Evolutionary conservation across 2,797 vertebrate species (phyloP).

Genomic region (Pangasius macronema): DNA sequence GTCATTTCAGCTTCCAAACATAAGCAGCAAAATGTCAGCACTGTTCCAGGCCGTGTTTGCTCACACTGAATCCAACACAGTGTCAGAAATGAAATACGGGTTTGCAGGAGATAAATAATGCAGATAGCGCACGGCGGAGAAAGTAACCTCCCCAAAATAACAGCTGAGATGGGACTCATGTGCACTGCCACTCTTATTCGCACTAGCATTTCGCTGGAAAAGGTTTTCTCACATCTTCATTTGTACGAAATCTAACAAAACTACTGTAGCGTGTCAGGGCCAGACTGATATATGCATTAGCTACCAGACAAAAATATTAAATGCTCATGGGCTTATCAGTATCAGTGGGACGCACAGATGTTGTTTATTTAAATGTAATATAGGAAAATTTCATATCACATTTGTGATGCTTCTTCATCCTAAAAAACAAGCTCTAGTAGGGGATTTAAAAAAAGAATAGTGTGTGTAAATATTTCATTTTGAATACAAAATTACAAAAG

Average conservation of each 20-base stretch:
- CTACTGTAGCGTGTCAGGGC: neutral
- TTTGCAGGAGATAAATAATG: conserved; percentile 50
- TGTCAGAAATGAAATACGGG: conserved; percentile 44
- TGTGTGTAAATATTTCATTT: neutral
- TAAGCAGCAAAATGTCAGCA: conserved; percentile 13
- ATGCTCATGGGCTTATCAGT: neutral
- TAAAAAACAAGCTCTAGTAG: neutral
- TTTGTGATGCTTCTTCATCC: neutral
- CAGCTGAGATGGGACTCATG: neutral
- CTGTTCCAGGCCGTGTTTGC: conserved; percentile 33
- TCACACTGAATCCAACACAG: neutral
- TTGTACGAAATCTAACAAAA: neutral
- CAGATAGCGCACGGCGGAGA: conserved; percentile 20
- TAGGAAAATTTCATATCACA: neutral
- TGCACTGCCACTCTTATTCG: neutral
- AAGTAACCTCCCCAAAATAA: conserved; percentile 20
- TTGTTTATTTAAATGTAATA: neutral
- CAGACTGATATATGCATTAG: neutral
- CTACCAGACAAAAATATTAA: neutral
- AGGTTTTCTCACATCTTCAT: neutral
- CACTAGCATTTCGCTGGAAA: neutral
- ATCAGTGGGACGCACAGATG: neutral
- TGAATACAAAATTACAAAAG: neutral
- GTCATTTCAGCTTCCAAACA: conserved; percentile 33
- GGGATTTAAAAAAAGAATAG: neutral